Base-by-base conservation (phyloP, 1,140 invertebrate species). In the Orius insidiosus region DNA sequence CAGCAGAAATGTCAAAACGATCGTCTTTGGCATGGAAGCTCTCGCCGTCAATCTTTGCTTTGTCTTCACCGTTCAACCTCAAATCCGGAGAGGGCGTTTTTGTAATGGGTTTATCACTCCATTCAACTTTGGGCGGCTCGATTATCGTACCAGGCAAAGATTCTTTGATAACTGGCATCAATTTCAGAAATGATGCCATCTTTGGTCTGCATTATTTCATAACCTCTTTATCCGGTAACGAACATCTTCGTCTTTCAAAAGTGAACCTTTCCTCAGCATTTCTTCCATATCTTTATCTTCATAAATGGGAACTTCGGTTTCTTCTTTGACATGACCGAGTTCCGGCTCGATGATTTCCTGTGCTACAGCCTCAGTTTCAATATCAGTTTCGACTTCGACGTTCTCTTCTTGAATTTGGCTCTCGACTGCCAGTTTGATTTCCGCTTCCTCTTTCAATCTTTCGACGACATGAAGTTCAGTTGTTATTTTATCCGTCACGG, bases 241-340 rank as follows among this genome's bases (percentile, higher is more conserved):
- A 3, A 36, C 14, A 13, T 11, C 35, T 36, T 36, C 35, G n/a
- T 36, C 14, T 11, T 36, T 15, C 35, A 13, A 11, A 36, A 36
- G 35, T 4, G 24, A 24, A 24, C 24, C 24, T 24, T 24, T 24
- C 7, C 24, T 3, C 24, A 24, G 24, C 3, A 24, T 24, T 24
- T 53, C 54, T 63, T 60, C 32, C 58, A 43, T 55, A 58, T 59
- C 54, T 57, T 55, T 11, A 47, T 53, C 49, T 24, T 58, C 59
- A 24, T 24, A 24, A 24, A 24, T 24, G 3, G 24, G 24, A 7
- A 24, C 24, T 24, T 24, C 24, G 24, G 24, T 24, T 24, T 24
- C 24, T 24, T 24, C 24, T 24, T 24, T 24, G 24, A 24, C 24
- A 24, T 24, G 24, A 7, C 24, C 7, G 24, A 44, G 58, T 51